These are phyloP conservation scores for Parauchenoglanis punctatus DNA, from an alignment of 2,797 vertebrate genomes.

Conservation along the genomic window DNA sequence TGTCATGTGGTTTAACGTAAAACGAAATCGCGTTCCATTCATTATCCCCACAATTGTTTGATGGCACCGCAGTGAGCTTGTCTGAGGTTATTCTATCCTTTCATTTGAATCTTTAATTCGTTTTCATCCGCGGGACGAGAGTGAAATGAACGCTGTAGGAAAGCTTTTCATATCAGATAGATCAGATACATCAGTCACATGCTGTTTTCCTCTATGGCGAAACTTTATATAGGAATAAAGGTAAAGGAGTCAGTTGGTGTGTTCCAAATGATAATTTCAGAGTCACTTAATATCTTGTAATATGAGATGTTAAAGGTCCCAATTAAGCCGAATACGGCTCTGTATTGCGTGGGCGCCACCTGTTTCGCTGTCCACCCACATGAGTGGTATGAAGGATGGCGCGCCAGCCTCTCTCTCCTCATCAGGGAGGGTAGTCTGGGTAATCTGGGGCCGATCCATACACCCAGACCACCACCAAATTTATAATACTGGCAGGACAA, in stretches of 20 bases:
- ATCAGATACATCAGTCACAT: background rate
- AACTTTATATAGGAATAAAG: background rate
- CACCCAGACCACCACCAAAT: slow-evolving; percentile 77
- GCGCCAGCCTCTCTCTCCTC: slow-evolving; percentile 63
- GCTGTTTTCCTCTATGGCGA: background rate
- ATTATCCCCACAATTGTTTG: slow-evolving; percentile 23
- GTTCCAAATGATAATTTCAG: slow-evolving; percentile 11
- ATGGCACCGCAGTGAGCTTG: background rate
- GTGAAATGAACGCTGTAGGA: background rate
- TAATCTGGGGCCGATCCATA: slow-evolving; percentile 81
- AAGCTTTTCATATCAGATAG: background rate
- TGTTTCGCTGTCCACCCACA: slow-evolving; percentile 78
- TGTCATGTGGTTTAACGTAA: slow-evolving; percentile 11
- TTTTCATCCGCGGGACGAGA: background rate
- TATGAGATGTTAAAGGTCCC: slow-evolving; percentile 44
- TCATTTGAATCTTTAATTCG: background rate
- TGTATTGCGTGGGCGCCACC: slow-evolving; percentile 60
- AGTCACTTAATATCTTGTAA: slow-evolving; percentile 44
- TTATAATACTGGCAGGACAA: slow-evolving; percentile 87
- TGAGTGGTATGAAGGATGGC: slow-evolving; percentile 75
- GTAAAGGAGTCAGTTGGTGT: slow-evolving; percentile 23
- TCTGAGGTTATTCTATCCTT: too few relatives aligned
- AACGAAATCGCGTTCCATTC: slow-evolving; percentile 8
- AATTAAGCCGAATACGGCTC: slow-evolving; percentile 45
- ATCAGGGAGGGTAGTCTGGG: slow-evolving; percentile 76